phyloP scores from a whole-genome alignment of 2,888 invertebrate species.

The Crioceris asparagi region DNA sequence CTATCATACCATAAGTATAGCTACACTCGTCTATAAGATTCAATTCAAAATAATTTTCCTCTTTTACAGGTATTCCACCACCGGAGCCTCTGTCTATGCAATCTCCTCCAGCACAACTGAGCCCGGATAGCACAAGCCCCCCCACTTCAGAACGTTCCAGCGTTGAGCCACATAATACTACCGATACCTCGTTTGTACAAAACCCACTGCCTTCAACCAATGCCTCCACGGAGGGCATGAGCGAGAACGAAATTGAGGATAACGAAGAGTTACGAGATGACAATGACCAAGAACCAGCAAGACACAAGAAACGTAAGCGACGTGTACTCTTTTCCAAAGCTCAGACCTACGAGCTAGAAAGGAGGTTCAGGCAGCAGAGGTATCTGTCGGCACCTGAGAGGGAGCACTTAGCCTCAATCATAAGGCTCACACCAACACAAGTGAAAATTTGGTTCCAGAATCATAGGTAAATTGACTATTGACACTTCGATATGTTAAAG shows the following conservation, averaged over 20 bases:
- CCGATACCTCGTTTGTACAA: constrained; percentile 6
- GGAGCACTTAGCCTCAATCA: constrained; percentile 90
- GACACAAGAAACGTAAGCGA: constrained; percentile 80
- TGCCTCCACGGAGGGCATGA: constrained; percentile 21
- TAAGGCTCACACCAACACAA: constrained; percentile 93
- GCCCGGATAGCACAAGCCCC: constrained; percentile 79
- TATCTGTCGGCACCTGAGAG: constrained; percentile 96
- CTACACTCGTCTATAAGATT: no score
- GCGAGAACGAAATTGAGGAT: constrained; percentile 37
- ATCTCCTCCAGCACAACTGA: constrained; percentile 45
- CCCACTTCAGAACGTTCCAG: constrained; percentile 60
- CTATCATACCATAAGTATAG: no score
- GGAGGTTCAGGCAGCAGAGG: constrained; percentile 89
- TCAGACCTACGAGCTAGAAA: constrained; percentile 91
- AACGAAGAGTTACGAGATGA: constrained; percentile 44
- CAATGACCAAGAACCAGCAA: constrained; percentile 32
- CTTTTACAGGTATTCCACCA: constrained; percentile 1
- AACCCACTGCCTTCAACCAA: constrained; percentile 11
- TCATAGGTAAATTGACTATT: constrained; percentile 74
- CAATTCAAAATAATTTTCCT: no score
- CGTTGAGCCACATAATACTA: constrained; percentile 21
- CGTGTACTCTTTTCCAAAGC: constrained; percentile 95
- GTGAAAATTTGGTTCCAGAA: constrained; percentile 99
- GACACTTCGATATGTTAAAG: no score
- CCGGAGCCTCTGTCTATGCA: constrained; percentile 11